A percentile compares a stretch with the other conserved stretches of the same genome.
Evolutionary conservation across 1,140 invertebrate species (phyloP).

Genomic region (Trachelipus rathkii): DNA sequence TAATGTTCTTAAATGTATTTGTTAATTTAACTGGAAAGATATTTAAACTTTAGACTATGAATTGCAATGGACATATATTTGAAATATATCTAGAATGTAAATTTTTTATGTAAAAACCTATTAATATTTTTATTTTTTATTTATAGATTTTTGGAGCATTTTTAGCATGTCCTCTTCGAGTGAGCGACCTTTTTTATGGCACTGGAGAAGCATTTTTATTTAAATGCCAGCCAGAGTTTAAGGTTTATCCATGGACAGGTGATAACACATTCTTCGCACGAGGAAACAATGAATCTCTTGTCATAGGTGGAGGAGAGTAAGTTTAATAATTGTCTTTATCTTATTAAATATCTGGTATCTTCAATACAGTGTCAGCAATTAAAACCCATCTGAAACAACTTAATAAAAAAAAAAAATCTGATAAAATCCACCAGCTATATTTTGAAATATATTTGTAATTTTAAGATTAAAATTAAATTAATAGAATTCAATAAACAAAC

Average conservation of each 20-base stretch:
- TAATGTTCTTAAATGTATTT: not conserved
- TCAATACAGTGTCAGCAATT: no score
- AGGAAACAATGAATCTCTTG: conserved; percentile 90
- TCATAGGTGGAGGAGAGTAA: conserved; percentile 95
- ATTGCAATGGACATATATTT: not conserved
- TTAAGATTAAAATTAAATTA: no score
- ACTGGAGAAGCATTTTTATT: conserved; percentile 95
- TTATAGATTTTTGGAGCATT: conserved; percentile 91
- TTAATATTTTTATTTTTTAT: no score
- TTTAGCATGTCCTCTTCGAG: conserved; percentile 82
- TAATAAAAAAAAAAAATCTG: no score
- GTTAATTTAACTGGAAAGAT: no score
- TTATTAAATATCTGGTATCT: no score
- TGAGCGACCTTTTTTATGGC: conserved; percentile 96
- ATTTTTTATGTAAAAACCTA: no score
- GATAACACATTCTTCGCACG: conserved; percentile 98
- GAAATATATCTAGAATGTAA: not conserved
- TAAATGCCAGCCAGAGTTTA: conserved; percentile 76
- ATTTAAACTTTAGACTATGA: not conserved
- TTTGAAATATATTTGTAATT: no score
- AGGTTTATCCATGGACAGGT: conserved; percentile 94
- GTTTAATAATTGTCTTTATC: conserved; percentile 53
- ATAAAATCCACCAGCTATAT: no score
- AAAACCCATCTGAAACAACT: no score
- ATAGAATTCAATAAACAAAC: no score